Conservation (phyloP, 2,113 vertebrate genomes). For the Dasypus novemcinctus region DNA sequence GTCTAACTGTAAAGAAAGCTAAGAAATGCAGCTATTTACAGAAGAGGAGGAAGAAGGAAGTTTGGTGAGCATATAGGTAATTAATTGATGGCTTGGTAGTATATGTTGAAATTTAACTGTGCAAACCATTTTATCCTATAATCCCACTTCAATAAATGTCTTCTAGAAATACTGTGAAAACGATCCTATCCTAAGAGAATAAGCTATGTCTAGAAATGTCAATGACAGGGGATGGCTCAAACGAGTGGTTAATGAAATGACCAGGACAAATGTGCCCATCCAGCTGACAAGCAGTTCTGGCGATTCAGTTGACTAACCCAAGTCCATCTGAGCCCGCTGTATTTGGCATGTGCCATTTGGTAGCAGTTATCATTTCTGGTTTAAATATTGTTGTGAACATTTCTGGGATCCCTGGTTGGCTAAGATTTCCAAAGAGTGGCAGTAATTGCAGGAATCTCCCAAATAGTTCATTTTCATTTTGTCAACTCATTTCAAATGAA, state of each 20-base stretch:
- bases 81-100: background rate
- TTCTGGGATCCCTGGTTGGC: background rate
- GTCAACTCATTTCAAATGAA: background rate
- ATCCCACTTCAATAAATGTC: background rate
- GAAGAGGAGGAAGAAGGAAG: background rate
- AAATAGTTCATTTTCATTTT: background rate
- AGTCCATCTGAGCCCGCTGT: background rate
- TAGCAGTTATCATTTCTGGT: background rate
- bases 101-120: background rate
- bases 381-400: background rate
- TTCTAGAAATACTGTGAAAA: background rate
- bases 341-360: background rate
- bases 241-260: background rate
- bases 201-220: background rate
- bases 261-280: background rate
- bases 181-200: background rate
- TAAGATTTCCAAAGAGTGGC: background rate
- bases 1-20: background rate
- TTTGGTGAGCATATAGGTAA: background rate
- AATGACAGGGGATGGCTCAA: background rate
- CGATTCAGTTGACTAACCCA: background rate
- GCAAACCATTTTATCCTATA: background rate
- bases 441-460: background rate
- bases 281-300: background rate
- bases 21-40: background rate